Percentiles rank a stretch among this genome's conserved stretches.
Conservation (phyloP, 2,113 vertebrate genomes). For the Cyprinodon tularosa region DNA sequence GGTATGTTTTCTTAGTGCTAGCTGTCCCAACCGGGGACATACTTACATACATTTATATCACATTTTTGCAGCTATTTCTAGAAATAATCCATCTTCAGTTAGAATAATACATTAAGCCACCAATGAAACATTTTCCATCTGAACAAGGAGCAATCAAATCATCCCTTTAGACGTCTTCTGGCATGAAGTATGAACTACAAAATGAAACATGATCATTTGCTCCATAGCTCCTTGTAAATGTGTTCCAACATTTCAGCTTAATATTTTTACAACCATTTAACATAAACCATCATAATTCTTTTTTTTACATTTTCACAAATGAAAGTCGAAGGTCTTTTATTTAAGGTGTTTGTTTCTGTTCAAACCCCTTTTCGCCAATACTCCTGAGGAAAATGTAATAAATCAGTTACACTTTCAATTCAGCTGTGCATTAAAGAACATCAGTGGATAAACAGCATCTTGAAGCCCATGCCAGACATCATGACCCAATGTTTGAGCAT, state of each 20-base stretch:
- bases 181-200: slow-evolving; percentile 25
- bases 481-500: no score
- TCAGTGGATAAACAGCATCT: no score
- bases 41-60: not conserved
- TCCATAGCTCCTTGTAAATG: not conserved
- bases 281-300: no score
- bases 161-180: slow-evolving; percentile 48
- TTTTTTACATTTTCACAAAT: no score
- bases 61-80: no score
- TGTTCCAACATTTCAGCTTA: not conserved
- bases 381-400: no score
- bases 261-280: not conserved
- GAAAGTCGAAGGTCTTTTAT: no score
- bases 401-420: no score
- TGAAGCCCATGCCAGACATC: no score
- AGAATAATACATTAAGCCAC: not conserved
- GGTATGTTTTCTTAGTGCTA: not conserved
- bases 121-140: not conserved
- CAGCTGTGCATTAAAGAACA: no score
- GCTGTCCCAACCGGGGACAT: not conserved
- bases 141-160: not conserved
- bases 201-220: not conserved
- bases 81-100: not conserved
- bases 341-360: no score
- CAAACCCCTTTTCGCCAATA: no score